These are phyloP conservation scores for Myzus persicae DNA, from an alignment of 1,140 invertebrate species.

Conservation along the genomic window DNA sequence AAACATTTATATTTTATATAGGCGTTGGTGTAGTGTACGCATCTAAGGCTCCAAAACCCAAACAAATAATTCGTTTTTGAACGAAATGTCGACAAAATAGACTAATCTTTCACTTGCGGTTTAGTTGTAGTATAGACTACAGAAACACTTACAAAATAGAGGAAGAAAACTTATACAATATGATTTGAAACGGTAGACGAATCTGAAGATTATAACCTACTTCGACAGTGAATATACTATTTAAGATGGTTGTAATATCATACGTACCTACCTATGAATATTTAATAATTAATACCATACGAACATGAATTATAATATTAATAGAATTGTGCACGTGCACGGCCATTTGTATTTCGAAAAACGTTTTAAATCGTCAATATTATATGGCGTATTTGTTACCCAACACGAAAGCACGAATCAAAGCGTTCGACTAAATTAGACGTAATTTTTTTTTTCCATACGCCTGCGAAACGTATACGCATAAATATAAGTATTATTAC, in stretches of 20 bases:
- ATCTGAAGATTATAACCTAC: not conserved
- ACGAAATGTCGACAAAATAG: not conserved
- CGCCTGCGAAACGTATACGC: not conserved
- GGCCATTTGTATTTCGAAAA: not conserved
- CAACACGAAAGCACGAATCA: not conserved
- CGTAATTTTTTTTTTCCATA: slow-evolving; percentile 2
- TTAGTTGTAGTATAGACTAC: not conserved
- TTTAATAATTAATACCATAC: not conserved
- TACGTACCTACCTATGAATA: not conserved
- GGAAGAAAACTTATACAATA: not conserved
- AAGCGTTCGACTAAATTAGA: not conserved
- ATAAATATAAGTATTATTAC: not conserved
- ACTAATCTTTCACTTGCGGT: not conserved
- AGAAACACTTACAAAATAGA: not conserved
- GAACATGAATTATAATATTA: not conserved
- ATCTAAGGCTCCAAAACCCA: not conserved
- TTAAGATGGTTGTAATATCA: not conserved
- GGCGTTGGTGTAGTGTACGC: too few species aligned
- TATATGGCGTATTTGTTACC: not conserved
- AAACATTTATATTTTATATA: slow-evolving; percentile 5
- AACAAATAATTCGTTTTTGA: not conserved
- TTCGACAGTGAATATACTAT: not conserved
- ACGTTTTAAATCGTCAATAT: not conserved
- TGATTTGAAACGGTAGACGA: not conserved
- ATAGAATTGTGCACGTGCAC: not conserved